Evolutionary conservation across 2,797 vertebrate species (phyloP), one percentile per base, ranked within the genome.

Genomic region (Xenentodon cancila): DNA sequence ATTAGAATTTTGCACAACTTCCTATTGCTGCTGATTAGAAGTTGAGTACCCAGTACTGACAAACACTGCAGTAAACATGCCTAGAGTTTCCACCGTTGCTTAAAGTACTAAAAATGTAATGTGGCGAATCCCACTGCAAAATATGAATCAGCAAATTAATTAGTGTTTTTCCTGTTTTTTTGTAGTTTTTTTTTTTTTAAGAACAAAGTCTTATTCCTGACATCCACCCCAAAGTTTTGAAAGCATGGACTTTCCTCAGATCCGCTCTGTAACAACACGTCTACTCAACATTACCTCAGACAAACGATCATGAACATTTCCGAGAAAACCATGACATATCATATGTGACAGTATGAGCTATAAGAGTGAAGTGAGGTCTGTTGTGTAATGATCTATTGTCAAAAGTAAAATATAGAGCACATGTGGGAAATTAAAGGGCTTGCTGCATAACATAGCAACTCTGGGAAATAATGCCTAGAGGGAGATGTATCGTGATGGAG

Each of bases 1-100:
- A 92, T 93, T 91, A 89, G 48, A 64, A 75, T 81, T 92, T 56
- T 87, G 87, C 86, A 77, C 83, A 90, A 93, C 74, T 91, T 92
- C 90, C 89, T 71, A 84, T 79, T 68, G 73, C 73, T 70, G 44
- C 75, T 83, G 58, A 84, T 85, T 70, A 79, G 51, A 61, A 77
- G 45, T 37, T 57, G 50, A 59, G 20, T 65, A 56, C 48, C 27
- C 15, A 22, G 51, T 71, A 50, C n/a, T 6, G 22, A 60, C 53
- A 73, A 69, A 73, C 46, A 22, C 13, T 11, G 11, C 32, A 32
- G 48, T n/a, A 30, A 57, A 45, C 32, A 20, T 6, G 53, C 5
- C 43, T 20, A 43, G 53, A 59, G 43, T 79, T 82, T 73, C 42
- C 22, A 7, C 16, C 68, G 21, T 82, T 69, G 43, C 59, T 21